These are phyloP conservation scores for Xerus rutilus DNA, from an alignment of 2,797 vertebrate genomes.

Conservation along the genomic window DNA sequence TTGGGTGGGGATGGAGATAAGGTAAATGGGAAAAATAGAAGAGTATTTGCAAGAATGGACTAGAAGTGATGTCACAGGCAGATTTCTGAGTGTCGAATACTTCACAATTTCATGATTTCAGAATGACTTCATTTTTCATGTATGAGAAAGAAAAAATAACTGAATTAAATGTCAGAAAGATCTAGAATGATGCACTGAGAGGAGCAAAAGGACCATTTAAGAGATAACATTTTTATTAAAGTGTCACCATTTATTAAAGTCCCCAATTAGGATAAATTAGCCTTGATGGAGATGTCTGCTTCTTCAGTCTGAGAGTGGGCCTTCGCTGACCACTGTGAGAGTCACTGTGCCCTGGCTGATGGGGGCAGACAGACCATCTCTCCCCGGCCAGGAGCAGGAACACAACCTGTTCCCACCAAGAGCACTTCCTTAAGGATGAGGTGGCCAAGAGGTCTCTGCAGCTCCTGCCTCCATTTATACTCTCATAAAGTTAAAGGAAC, in stretches of 20 bases:
- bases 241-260: neutral
- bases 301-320: neutral
- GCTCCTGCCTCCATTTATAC: neutral
- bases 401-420: accelerated
- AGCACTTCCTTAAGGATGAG: neutral
- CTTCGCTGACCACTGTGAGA: neutral
- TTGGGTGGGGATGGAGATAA: neutral
- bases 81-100: neutral
- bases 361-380: neutral
- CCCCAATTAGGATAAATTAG: neutral
- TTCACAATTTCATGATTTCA: neutral
- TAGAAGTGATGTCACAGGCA: neutral
- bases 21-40: neutral
- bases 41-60: conserved; percentile 9
- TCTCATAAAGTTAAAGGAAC: neutral
- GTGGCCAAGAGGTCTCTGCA: neutral
- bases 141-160: neutral
- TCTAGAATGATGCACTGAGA: neutral
- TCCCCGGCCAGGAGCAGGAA: accelerated
- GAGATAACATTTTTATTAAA: neutral
- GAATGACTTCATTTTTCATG: conserved; percentile 25
- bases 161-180: neutral
- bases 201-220: neutral
- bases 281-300: neutral
- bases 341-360: too few relatives aligned